Evolutionary conservation across 2,113 vertebrate genomes (phyloP).

Genomic region (Epinephelus fuscoguttatus): DNA sequence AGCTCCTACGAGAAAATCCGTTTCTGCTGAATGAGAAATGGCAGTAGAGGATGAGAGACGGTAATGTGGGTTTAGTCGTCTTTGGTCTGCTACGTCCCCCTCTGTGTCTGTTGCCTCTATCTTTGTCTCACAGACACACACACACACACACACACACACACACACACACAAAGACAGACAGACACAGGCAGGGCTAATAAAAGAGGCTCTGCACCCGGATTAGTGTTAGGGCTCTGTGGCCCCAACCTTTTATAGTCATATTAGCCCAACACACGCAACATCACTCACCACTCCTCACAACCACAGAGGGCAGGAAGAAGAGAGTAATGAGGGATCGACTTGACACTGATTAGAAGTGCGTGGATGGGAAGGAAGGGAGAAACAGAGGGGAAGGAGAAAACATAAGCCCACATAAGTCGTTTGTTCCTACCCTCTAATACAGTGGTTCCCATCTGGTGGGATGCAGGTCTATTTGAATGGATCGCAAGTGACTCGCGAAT

Average conservation of each 20-base stretch:
- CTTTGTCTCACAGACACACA: conserved; percentile 30
- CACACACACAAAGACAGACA: conserved; percentile 58
- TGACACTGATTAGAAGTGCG: conserved; percentile 47
- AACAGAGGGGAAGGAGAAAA: conserved; percentile 2
- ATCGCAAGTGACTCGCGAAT: too few species aligned
- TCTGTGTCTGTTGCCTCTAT: conserved; percentile 27
- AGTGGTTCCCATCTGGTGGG: too few species aligned
- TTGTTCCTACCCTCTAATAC: too few species aligned
- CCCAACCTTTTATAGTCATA: conserved; percentile 82
- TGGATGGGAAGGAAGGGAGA: conserved; percentile 19
- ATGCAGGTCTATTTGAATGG: too few species aligned
- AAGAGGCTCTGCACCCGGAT: conserved; percentile 72
- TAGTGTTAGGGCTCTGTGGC: conserved; percentile 70
- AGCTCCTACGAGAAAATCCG: not conserved
- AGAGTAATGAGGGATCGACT: conserved; percentile 37
- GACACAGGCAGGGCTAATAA: conserved; percentile 74
- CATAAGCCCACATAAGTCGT: not conserved
- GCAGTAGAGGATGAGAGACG: conserved; percentile 12
- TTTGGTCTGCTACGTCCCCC: not conserved
- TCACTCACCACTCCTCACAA: conserved; percentile 57
- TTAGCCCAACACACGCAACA: conserved; percentile 76
- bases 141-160: conserved; percentile 27
- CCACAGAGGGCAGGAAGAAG: conserved; percentile 44
- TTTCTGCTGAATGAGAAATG: not conserved
- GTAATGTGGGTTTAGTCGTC: conserved; percentile 17